Conservation (phyloP, 2,797 vertebrate species). For the Miichthys miiuy region DNA sequence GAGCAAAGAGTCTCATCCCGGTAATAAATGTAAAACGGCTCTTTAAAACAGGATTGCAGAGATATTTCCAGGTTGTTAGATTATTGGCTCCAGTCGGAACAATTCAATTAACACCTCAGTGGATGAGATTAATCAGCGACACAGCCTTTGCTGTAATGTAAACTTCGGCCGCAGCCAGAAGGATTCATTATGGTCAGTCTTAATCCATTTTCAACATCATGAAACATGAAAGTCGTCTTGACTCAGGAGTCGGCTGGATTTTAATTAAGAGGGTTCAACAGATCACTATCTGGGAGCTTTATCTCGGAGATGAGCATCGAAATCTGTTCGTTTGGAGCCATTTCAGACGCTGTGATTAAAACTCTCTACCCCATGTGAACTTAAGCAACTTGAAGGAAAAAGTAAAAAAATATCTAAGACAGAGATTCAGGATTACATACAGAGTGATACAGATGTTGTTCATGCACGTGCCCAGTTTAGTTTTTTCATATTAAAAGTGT, state of each 20-base stretch:
- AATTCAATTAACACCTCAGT: constrained; percentile 73
- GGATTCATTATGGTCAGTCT: constrained; percentile 68
- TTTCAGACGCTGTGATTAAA: constrained; percentile 51
- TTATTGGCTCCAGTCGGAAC: constrained; percentile 60
- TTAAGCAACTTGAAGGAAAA: constrained; percentile 30
- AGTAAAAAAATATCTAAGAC: constrained; percentile 52
- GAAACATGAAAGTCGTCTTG: constrained; percentile 64
- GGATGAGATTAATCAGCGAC: constrained; percentile 58
- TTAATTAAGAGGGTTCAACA: constrained; percentile 66
- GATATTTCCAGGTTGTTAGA: constrained; percentile 64
- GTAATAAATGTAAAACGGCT: constrained; percentile 70
- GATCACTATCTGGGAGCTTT: constrained; percentile 59
- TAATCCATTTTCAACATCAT: constrained; percentile 70
- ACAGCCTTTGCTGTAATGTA: constrained; percentile 29
- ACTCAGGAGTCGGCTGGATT: constrained; percentile 59
- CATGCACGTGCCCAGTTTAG: not conserved
- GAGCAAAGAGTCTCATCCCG: constrained; percentile 56
- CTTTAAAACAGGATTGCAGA: constrained; percentile 52
- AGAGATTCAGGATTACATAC: constrained; percentile 32
- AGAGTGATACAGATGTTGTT: not conserved
- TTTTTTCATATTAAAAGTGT: too few species aligned
- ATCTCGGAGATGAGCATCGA: constrained; percentile 46
- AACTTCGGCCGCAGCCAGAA: constrained; percentile 49
- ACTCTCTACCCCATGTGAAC: not conserved
- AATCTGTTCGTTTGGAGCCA: constrained; percentile 43